phyloP scores from a whole-genome alignment of 2,797 vertebrate species.

The Cyprinella venusta region DNA sequence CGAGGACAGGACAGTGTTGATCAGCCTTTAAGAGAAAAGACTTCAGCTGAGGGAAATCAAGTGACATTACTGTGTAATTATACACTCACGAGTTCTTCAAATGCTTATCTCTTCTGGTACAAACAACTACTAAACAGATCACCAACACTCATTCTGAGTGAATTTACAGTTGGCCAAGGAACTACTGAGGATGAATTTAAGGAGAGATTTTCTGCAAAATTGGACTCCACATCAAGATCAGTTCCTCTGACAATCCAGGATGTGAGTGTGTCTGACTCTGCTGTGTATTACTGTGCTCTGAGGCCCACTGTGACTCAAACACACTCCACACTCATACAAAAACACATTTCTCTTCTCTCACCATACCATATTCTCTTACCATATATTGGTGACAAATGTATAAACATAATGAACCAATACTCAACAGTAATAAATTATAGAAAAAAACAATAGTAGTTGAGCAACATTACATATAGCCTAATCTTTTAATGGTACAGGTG shows the following conservation, averaged over 20 bases:
- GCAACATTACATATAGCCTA: too few species aligned
- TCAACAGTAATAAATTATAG: too few species aligned
- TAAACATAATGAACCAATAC: background rate
- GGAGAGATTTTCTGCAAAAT: background rate
- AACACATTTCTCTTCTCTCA: background rate
- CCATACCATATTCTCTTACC: too few species aligned
- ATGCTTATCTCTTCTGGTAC: constrained; percentile 53
- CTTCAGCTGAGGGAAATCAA: background rate
- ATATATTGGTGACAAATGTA: too few species aligned
- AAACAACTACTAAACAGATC: constrained; percentile 13
- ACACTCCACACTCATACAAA: background rate
- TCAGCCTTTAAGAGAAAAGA: background rate
- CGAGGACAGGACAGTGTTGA: background rate
- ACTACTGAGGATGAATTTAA: background rate
- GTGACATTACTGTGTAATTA: background rate
- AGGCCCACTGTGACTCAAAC: too few species aligned
- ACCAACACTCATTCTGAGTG: constrained; percentile 19
- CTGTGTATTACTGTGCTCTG: too few species aligned
- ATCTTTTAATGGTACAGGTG: too few species aligned
- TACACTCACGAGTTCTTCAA: background rate
- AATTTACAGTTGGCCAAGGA: background rate
- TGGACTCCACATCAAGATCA: too few species aligned
- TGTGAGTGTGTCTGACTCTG: too few species aligned
- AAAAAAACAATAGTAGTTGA: background rate
- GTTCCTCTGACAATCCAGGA: too few species aligned